Evolutionary conservation across 2,888 invertebrate species (phyloP).

Genomic region (Labia minor): DNA sequence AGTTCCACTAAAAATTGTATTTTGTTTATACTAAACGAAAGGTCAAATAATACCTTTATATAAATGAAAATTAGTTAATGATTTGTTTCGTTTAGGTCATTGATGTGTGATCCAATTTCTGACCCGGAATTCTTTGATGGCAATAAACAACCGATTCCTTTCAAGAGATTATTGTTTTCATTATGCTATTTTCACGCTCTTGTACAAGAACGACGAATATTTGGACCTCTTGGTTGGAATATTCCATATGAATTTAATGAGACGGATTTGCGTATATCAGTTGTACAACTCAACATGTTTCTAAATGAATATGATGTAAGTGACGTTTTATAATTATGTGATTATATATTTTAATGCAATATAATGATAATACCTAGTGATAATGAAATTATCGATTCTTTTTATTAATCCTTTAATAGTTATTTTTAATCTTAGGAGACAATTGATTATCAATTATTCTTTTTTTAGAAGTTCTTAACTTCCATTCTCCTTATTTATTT

Average conservation of each 20-base stretch:
- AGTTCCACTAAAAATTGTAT: too few species aligned
- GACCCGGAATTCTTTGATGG: conserved; percentile 80
- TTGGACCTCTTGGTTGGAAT: conserved; percentile 92
- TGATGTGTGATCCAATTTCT: conserved; percentile 73
- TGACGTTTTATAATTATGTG: conserved; percentile 13
- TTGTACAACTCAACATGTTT: conserved; percentile 79
- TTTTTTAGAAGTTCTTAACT: too few species aligned
- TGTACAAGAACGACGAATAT: conserved; percentile 80
- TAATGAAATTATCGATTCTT: background rate
- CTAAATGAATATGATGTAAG: conserved; percentile 63
- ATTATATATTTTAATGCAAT: conserved; percentile 14
- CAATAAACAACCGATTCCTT: conserved; percentile 60
- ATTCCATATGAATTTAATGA: conserved; percentile 93
- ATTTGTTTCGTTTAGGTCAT: conserved; percentile 42
- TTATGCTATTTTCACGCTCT: conserved; percentile 92
- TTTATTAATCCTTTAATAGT: background rate
- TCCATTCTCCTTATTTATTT: too few species aligned
- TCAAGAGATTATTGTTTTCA: conserved; percentile 77
- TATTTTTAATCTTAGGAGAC: too few species aligned
- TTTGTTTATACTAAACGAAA: too few species aligned
- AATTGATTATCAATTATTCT: too few species aligned
- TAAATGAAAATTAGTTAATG: too few species aligned
- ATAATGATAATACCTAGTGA: background rate
- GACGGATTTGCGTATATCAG: conserved; percentile 81
- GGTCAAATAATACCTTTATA: too few species aligned